Evolutionary conservation across 2,797 vertebrate genomes (phyloP), one percentile per base, ranked within the genome.

Genomic region (Pseudocheirus occidentalis): DNA sequence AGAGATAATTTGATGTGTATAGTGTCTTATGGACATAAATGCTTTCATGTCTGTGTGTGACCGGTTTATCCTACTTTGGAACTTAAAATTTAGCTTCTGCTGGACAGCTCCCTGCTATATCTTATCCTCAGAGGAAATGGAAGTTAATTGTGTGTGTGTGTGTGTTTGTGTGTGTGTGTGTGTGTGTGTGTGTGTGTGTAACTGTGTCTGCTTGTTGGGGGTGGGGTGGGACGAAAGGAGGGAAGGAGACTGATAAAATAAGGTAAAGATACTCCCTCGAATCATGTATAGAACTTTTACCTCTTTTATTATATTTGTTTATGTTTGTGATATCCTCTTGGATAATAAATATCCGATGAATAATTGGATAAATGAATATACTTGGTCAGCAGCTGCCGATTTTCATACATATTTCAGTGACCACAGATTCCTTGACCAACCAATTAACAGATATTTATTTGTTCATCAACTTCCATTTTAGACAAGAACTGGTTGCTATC

Each of bases 321-420:
- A 9, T n/a, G 53, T 7, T 66, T 92, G 16, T 40, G n/a, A 24
- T 81, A 40, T 40, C 34, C n/a, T 40, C n/a, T 81, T 81, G 2
- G n/a, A 40, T 81, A 40, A 81, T 81, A 21, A 81, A 46, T 81
- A 18, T 81, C 40, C 46, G 66, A 81, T 73, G 66, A 73, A 40
- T 58, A n/a, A 73, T 24, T 73, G 66, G 40, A 94, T n/a, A 4
- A 21, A 94, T 90, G 94, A 91, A 31, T 46, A 91, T 89, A 92
- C 53, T 56, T 50, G 54, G 55, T 94, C 21, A 54, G 24, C 66
- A 90, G 91, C 28, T 73, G 24, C 14, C 55, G 18, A 91, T 87
- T 96, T 97, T 92, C 21, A 55, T 91, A 21, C 29, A 56, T 50
- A 5, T 91, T 55, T 95, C 91, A 56, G 3, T 66, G 14, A 62